Evolutionary conservation across 2,113 vertebrate species (phyloP), one percentile per base, ranked within the genome.

Genomic region (Maylandia zebra): DNA sequence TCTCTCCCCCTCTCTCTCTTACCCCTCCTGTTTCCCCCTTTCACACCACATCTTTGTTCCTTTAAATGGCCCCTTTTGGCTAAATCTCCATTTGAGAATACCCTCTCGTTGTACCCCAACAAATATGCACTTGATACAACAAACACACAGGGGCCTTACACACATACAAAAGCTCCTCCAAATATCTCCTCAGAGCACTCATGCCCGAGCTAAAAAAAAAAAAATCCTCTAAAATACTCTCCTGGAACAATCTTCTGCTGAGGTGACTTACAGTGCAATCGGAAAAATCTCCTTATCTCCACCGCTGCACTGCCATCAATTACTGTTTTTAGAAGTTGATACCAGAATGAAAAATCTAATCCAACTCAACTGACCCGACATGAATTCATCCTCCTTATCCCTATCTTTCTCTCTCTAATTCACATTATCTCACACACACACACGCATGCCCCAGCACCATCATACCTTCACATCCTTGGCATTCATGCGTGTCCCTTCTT

Each of bases 401-500:
- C 53, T 14, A 11, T 84, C 43, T 81, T 30, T 85, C 61, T 22
- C 8, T 71, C 34, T 74, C 61, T 36, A 52, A 83, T 61, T 9
- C 50, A 57, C 36, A 55, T 41, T 34, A 85, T 61, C 78, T 24
- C 69, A 0, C 36, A 30, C 17, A 32, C 19, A 38, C 19, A 38
- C 69, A 74, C 64, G 1, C 43, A 19, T 81, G 82, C 66, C 19
- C 45, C 55, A 57, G 34, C 34, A 48, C 55, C 76, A 71, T 96
- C 30, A 94, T 98, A 99, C 98, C 98, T 99, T 99, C 45, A 99
- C 98, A 74, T 99, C 98, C 4, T 98, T 97, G 93, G 96, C 30
- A 17, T 98, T 99, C 98, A 99, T 99, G 81, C 98, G 97, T 0
- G 98, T 99, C n/a, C 98, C 98, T 88, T 99, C 98, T 87, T 99